phyloP scores from a whole-genome alignment of 2,797 vertebrate genomes.

The Silurus aristotelis region DNA sequence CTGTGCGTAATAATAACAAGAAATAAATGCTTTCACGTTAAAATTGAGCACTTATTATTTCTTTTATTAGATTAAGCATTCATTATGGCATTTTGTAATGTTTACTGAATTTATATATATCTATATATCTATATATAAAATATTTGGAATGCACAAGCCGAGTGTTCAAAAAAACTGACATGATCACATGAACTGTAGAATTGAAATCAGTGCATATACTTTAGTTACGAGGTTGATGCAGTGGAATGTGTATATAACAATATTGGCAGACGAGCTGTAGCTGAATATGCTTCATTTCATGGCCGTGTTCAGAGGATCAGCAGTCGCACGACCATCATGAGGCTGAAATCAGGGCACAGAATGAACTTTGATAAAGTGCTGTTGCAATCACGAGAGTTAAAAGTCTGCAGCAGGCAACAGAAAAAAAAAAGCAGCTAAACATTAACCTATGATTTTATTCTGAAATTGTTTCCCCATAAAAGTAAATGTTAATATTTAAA shows the following conservation, averaged over 20 bases:
- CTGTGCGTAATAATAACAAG: neutral
- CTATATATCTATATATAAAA: neutral
- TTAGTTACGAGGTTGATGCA: neutral
- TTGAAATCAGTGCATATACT: neutral
- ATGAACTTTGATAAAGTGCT: constrained; percentile 27
- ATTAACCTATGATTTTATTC: neutral
- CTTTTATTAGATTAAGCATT: neutral
- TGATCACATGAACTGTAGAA: neutral
- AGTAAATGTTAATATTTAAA: neutral
- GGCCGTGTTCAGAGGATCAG: constrained; percentile 65
- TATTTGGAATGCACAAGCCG: constrained; percentile 51
- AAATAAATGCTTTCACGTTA: neutral
- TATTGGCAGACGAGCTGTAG: neutral
- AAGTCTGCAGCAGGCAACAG: neutral
- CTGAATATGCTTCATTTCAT: neutral
- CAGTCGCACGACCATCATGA: constrained; percentile 88
- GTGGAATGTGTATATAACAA: neutral
- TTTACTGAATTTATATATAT: neutral
- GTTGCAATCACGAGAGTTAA: constrained; percentile 2
- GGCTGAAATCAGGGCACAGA: constrained; percentile 71
- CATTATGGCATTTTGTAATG: neutral
- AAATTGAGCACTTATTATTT: neutral
- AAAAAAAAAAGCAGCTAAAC: neutral
- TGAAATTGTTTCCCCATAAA: neutral
- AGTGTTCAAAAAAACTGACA: neutral